Evolutionary conservation across 2,888 invertebrate species (phyloP).

Genomic region (Ferrisia virgata): DNA sequence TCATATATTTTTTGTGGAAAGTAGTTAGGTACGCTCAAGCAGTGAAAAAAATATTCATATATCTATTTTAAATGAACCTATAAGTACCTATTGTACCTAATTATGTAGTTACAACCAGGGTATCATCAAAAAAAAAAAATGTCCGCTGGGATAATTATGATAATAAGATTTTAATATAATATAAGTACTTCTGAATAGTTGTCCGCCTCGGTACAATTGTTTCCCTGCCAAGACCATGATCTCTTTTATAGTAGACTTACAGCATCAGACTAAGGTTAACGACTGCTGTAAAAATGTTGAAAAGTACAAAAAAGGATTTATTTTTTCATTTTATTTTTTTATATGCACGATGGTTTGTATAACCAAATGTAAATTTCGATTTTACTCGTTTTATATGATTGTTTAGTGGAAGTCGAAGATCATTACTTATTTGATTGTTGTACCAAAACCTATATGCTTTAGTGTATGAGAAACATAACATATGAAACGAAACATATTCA

Average conservation of each 20-base stretch:
- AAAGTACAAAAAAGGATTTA: not conserved
- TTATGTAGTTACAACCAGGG: too few relatives aligned
- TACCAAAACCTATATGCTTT: too few relatives aligned
- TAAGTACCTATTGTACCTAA: too few relatives aligned
- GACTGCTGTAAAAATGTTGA: not conserved
- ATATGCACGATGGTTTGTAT: too few relatives aligned
- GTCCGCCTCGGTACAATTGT: not conserved
- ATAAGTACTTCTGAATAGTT: not conserved
- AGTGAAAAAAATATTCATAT: too few relatives aligned
- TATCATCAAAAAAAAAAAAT: not conserved
- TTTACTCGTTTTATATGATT: not conserved
- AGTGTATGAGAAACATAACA: not conserved
- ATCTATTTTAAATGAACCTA: too few relatives aligned
- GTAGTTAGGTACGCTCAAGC: too few relatives aligned
- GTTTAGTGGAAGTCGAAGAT: not conserved
- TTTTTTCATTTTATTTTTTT: not conserved
- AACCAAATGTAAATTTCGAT: not conserved
- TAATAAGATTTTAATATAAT: not conserved
- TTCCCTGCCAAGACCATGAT: not conserved
- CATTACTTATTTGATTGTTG: not conserved
- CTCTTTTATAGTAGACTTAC: not conserved
- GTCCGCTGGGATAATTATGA: not conserved
- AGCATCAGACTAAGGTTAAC: constrained; percentile 3
- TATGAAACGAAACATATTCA: not conserved
- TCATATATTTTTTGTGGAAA: too few relatives aligned